These are phyloP conservation scores for Macaca fascicularis DNA, from an alignment of 2,113 vertebrate species.

Conservation along the genomic window T2T-MFA8v1.1 NC_088388.1:36004001-36004500, in stretches of 20 bases:
- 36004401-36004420: not conserved
- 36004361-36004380: not conserved
- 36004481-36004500: constrained; percentile 26
- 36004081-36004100: constrained; percentile 3
- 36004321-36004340: not conserved
- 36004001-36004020: not conserved
- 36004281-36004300: not conserved
- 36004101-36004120: not conserved
- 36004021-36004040: not conserved
- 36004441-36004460: not conserved
- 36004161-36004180: not conserved
- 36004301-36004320: not conserved
- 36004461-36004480: not conserved
- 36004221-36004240: not conserved
- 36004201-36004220: accelerated
- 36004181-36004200: not conserved
- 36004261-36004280: not conserved
- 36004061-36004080: not conserved
- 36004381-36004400: not conserved
- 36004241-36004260: not conserved
- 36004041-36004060: not conserved
- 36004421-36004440: not conserved
- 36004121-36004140: not conserved
- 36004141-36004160: not conserved
- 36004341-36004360: not conserved